Conservation (phyloP, 2,888 invertebrate genomes). For the Biston betularia region DNA sequence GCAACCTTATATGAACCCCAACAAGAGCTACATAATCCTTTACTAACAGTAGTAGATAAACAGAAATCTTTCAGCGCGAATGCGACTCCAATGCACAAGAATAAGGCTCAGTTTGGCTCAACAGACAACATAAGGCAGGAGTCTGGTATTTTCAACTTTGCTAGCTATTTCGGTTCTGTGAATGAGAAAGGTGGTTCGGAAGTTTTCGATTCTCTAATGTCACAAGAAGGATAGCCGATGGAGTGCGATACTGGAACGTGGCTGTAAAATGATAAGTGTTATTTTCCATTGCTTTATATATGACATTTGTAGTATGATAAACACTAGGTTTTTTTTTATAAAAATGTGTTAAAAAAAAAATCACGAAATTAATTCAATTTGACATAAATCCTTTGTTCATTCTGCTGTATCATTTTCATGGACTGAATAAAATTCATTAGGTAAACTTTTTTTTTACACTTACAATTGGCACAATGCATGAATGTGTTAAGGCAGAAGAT, state of each 20-base stretch:
- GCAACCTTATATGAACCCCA: constrained; percentile 69
- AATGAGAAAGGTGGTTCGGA: constrained; percentile 87
- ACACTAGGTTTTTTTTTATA: too few relatives aligned
- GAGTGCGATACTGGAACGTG: constrained; percentile 72
- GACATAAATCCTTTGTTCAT: too few relatives aligned
- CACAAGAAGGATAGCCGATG: constrained; percentile 74
- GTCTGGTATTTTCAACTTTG: constrained; percentile 86
- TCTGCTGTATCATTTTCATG: too few relatives aligned
- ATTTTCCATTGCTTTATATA: not conserved
- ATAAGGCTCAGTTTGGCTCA: constrained; percentile 77
- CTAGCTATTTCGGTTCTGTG: constrained; percentile 88
- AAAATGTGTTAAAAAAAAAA: too few relatives aligned
- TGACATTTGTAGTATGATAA: too few relatives aligned
- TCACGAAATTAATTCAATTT: too few relatives aligned
- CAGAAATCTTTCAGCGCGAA: constrained; percentile 74
- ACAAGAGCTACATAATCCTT: constrained; percentile 50
- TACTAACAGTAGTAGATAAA: constrained; percentile 56
- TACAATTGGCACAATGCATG: too few relatives aligned
- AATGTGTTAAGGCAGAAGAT: too few relatives aligned
- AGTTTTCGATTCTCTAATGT: constrained; percentile 82
- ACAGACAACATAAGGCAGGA: constrained; percentile 75
- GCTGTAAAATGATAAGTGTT: constrained; percentile 56
- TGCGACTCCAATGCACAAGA: constrained; percentile 74
- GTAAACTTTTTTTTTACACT: too few relatives aligned
- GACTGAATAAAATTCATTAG: too few relatives aligned